Percentiles rank a stretch among this genome's conserved stretches.
Conservation (phyloP, 2,888 invertebrate genomes). For the Nipponacmea schrenckii region DNA sequence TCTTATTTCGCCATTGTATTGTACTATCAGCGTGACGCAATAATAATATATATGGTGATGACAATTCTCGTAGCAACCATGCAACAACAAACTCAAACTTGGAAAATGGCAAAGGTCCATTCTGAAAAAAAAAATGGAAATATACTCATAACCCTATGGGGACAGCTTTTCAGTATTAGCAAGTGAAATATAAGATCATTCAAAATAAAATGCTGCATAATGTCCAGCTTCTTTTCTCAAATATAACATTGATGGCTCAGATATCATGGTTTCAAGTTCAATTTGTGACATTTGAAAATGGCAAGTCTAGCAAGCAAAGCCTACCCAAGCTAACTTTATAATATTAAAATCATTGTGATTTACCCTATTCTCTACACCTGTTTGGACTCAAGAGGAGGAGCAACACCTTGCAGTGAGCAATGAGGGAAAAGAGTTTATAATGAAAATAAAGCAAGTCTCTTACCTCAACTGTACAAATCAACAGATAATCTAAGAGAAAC, state of each 20-base stretch:
- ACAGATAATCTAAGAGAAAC: constrained; percentile 95
- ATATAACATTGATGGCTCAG: too few relatives aligned
- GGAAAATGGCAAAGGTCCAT: constrained; percentile 91
- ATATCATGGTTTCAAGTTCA: too few relatives aligned
- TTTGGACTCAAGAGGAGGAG: too few relatives aligned
- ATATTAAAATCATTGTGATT: too few relatives aligned
- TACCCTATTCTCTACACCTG: too few relatives aligned
- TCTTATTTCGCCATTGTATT: constrained; percentile 89
- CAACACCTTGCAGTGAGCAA: too few relatives aligned
- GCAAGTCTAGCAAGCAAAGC: too few relatives aligned
- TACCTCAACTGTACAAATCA: constrained; percentile 72
- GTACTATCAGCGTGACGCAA: constrained; percentile 87
- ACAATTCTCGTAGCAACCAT: constrained; percentile 93
- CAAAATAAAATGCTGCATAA: neutral
- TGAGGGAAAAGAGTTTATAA: too few relatives aligned
- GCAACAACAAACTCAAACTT: constrained; percentile 94
- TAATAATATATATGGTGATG: constrained; percentile 88
- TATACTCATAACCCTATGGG: neutral
- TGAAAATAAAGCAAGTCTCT: constrained; percentile 12
- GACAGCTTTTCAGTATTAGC: neutral
- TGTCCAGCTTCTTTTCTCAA: too few relatives aligned
- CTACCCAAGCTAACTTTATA: too few relatives aligned
- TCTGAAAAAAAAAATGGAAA: constrained; percentile 74
- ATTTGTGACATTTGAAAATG: too few relatives aligned
- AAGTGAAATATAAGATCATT: neutral